These are phyloP conservation scores for Meliscaeva auricollis DNA, from an alignment of 2,888 invertebrate genomes.

Conservation along the genomic window DNA sequence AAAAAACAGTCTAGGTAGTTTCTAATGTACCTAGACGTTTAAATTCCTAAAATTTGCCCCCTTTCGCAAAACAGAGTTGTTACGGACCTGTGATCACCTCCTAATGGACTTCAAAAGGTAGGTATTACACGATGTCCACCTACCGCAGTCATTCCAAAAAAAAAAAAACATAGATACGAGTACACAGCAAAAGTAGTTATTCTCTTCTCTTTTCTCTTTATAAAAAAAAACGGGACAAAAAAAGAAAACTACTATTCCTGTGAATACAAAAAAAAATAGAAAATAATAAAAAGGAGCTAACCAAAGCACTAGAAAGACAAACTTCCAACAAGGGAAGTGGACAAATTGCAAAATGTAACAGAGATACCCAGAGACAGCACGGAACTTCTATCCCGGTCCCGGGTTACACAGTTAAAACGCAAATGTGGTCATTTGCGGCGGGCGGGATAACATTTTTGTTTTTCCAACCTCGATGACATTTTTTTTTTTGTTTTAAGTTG, in stretches of 20 bases:
- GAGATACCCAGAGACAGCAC: constrained; percentile 59
- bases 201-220: background rate
- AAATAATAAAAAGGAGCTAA: background rate
- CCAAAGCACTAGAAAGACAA: constrained; percentile 64
- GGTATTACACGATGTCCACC: constrained; percentile 46
- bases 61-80: too few species aligned
- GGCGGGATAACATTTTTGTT: constrained; percentile 51
- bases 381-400: constrained; percentile 32
- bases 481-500: constrained; percentile 50
- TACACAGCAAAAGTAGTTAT: constrained; percentile 3
- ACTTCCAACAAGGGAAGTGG: constrained; percentile 70
- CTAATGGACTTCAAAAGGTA: constrained; percentile 64
- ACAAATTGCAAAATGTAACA: constrained; percentile 74
- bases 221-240: constrained; percentile 4
- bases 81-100: constrained; percentile 39
- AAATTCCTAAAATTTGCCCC: too few species aligned
- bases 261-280: constrained; percentile 4
- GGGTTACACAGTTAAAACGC: constrained; percentile 63
- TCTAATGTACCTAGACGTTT: too few species aligned
- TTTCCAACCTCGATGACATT: constrained; percentile 15
- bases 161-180: background rate
- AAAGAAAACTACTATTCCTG: constrained; percentile 21
- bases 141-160: background rate
- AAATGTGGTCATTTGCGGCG: constrained; percentile 72
- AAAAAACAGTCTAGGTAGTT: too few species aligned